These are phyloP conservation scores for Volucella zonaria DNA, from an alignment of 2,888 invertebrate genomes.

Conservation along the genomic window DNA sequence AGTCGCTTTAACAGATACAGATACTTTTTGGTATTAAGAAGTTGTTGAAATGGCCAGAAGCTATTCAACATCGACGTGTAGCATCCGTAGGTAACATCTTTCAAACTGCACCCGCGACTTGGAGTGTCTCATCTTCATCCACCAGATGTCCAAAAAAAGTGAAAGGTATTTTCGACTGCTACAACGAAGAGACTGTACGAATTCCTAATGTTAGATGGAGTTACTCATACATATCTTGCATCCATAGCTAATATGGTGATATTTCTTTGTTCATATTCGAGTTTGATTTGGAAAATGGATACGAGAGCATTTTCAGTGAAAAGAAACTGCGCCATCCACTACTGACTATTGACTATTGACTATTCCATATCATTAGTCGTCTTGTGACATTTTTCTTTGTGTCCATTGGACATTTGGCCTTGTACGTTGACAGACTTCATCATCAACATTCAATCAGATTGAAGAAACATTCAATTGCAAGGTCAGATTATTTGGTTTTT, in stretches of 20 bases:
- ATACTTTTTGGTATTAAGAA: conserved; percentile 34
- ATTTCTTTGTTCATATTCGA: too few relatives aligned
- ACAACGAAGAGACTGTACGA: too few relatives aligned
- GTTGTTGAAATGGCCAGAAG: conserved; percentile 45
- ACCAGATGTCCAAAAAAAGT: conserved; percentile 70
- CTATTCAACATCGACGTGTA: conserved; percentile 9
- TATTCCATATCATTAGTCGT: conserved; percentile 5
- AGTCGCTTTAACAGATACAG: conserved; percentile 45
- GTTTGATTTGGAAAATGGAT: too few relatives aligned
- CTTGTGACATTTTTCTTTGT: conserved; percentile 32
- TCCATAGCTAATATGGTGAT: too few relatives aligned
- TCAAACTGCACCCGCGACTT: conserved; percentile 47
- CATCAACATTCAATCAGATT: conserved; percentile 8
- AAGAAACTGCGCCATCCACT: background rate
- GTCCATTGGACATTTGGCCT: conserved; percentile 30
- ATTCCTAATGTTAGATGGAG: too few relatives aligned
- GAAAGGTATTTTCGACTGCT: conserved; percentile 51
- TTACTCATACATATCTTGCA: too few relatives aligned
- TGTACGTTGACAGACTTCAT: conserved; percentile 9
- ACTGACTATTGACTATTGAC: background rate
- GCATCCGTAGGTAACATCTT: conserved; percentile 53
- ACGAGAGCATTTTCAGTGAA: too few relatives aligned
- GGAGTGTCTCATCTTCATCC: conserved; percentile 6
- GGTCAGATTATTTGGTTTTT: conserved; percentile 27
- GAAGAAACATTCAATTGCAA: conserved; percentile 21